These are phyloP conservation scores for Gavia stellata DNA, from an alignment of 2,113 vertebrate genomes.

Conservation along the genomic window DNA sequence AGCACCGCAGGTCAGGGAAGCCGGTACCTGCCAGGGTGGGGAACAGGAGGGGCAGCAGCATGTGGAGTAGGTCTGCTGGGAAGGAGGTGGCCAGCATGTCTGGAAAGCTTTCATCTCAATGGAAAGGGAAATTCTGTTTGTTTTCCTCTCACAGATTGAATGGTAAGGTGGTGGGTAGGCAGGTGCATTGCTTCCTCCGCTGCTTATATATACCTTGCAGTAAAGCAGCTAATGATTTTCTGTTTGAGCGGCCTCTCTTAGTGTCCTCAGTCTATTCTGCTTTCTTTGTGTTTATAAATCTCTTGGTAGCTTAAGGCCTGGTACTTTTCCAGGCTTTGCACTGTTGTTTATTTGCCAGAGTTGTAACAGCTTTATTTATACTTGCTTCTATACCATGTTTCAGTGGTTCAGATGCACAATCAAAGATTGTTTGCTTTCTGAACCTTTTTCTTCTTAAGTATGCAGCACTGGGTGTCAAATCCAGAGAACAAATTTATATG, in stretches of 20 bases:
- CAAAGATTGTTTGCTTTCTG: not conserved
- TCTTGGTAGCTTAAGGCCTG: not conserved
- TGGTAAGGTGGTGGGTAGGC: not conserved
- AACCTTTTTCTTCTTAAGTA: not conserved
- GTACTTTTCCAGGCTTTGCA: not conserved
- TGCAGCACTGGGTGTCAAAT: not conserved
- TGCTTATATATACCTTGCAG: not conserved
- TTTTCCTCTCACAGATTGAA: not conserved
- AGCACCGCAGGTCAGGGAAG: not conserved
- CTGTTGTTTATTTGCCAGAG: not conserved
- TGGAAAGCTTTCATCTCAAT: not conserved
- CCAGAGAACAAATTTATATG: fast-evolving
- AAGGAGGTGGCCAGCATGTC: not conserved
- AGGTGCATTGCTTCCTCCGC: not conserved
- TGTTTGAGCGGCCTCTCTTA: not conserved
- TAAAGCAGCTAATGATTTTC: not conserved
- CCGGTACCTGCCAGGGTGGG: not conserved
- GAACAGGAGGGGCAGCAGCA: not conserved
- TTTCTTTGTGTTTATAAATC: fast-evolving
- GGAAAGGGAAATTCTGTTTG: not conserved
- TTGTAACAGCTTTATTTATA: not conserved
- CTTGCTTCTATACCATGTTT: fast-evolving
- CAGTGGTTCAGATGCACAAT: not conserved
- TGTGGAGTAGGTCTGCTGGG: fast-evolving
- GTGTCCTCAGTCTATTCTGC: not conserved